Conservation (phyloP, 1,140 invertebrate species). For the Popillia japonica region DNA sequence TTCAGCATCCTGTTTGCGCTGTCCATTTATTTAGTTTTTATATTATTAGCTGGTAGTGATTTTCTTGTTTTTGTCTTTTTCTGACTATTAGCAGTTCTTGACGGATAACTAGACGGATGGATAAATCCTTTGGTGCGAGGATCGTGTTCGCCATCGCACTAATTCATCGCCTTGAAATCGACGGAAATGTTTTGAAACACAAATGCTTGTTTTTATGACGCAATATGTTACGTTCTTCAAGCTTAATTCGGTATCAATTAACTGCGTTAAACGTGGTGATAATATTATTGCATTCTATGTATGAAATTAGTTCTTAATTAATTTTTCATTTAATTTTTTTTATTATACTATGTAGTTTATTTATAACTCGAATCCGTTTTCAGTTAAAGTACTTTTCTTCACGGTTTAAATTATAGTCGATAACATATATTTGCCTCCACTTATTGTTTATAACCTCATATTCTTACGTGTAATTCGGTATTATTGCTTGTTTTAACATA, state of each 20-base stretch:
- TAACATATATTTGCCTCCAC: no score
- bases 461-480: no score
- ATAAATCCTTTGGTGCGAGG: neutral
- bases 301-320: neutral
- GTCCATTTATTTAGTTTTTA: neutral
- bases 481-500: no score
- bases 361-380: no score
- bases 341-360: no score
- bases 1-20: slow-evolving; percentile 21
- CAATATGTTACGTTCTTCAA: neutral
- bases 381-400: no score
- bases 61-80: neutral
- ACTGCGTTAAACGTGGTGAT: neutral
- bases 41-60: neutral
- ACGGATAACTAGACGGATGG: neutral
- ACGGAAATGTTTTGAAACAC: slow-evolving; percentile 20
- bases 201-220: neutral
- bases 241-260: neutral
- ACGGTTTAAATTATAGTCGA: no score
- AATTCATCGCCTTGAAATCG: slow-evolving; percentile 25
- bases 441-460: no score
- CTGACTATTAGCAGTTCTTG: neutral
- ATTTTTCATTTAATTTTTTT: neutral
- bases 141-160: neutral
- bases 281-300: neutral